These are phyloP conservation scores for Vicugna pacos DNA, from an alignment of 2,113 vertebrate species.

Conservation along the genomic window DNA sequence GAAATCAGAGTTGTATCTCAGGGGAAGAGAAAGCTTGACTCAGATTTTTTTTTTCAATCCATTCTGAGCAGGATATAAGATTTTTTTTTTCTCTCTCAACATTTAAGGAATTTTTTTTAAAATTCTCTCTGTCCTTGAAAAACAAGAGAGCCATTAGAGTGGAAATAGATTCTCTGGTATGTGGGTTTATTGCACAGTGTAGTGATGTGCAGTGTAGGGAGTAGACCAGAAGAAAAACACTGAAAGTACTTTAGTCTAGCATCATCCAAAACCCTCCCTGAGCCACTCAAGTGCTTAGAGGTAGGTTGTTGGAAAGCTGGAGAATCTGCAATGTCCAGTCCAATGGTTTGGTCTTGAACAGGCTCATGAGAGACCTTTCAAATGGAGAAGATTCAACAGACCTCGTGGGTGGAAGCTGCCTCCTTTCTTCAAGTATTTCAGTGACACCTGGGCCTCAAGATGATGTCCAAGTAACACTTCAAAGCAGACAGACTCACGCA, in stretches of 20 bases:
- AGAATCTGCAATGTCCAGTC: background rate
- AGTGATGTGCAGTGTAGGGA: background rate
- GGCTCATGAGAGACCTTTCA: background rate
- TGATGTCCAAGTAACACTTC: background rate
- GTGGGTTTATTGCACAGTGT: background rate
- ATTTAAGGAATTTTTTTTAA: constrained; percentile 72
- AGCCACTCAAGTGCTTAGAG: background rate
- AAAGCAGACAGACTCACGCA: background rate
- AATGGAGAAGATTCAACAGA: background rate
- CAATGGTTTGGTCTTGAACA: background rate
- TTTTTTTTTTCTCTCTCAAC: constrained; percentile 42
- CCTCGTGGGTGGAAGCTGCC: background rate
- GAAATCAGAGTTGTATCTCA: constrained; percentile 62
- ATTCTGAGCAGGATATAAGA: constrained; percentile 54
- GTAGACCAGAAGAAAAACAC: background rate
- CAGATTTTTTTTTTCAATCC: background rate
- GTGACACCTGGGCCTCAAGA: background rate
- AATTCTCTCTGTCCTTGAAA: constrained; percentile 70
- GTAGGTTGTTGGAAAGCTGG: background rate
- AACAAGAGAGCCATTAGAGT: constrained; percentile 68
- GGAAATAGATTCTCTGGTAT: background rate
- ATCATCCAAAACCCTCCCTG: background rate
- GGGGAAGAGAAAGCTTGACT: constrained; percentile 65
- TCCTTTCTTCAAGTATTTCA: background rate
- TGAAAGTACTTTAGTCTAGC: background rate